phyloP scores from a whole-genome alignment of 1,140 invertebrate genomes.

The Drosophila littoralis region DNA sequence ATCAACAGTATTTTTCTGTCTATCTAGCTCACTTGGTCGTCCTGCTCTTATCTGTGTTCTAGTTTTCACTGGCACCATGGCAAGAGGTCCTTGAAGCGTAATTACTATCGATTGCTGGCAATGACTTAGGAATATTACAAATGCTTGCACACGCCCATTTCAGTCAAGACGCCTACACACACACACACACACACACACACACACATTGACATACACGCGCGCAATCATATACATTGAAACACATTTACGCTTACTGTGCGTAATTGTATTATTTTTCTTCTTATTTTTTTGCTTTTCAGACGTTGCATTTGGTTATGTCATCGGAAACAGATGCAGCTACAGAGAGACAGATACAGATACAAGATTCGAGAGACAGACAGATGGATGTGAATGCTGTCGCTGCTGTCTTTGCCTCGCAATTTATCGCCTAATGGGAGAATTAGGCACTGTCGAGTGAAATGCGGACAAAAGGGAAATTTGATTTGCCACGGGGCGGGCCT shows the following conservation, averaged over 20 bases:
- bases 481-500: constrained; percentile 24
- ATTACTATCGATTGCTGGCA: constrained; percentile 54
- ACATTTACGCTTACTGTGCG: constrained; percentile 28
- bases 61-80: constrained; percentile 6
- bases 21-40: constrained; percentile 4
- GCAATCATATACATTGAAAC: background rate
- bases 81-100: constrained; percentile 39
- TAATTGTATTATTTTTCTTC: constrained; percentile 28
- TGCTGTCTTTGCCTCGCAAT: constrained; percentile 20
- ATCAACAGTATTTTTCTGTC: background rate
- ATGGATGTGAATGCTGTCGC: background rate
- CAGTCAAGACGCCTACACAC: constrained; percentile 5
- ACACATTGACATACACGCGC: background rate
- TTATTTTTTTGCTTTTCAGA: background rate
- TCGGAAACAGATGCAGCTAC: constrained; percentile 31
- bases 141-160: constrained; percentile 12
- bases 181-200: background rate
- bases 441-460: constrained; percentile 39
- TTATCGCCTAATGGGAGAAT: constrained; percentile 49
- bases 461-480: constrained; percentile 38
- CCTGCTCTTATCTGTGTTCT: constrained; percentile 11
- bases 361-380: background rate
- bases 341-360: constrained; percentile 1
- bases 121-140: constrained; percentile 48
- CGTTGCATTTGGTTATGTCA: constrained; percentile 51